Base-by-base conservation (phyloP, 2,113 vertebrate genomes). In the Tichodroma muraria region DNA sequence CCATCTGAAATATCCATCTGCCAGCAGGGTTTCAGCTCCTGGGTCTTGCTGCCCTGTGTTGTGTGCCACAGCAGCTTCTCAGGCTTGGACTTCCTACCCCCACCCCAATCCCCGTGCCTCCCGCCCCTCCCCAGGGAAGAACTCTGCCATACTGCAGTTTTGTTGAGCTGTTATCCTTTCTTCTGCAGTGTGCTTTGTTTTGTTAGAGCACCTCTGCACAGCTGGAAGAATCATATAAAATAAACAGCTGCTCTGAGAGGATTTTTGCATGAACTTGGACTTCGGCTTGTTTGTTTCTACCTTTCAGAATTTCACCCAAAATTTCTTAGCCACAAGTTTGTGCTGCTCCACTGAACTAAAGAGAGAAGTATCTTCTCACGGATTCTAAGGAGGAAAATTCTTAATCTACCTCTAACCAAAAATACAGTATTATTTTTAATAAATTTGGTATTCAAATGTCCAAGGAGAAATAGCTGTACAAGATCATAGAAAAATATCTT, bases 121-220 rank as follows among this genome's bases (percentile, higher is more conserved):
- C 30, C 1, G 0, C 6, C 9, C 18, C 13, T 14, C 3, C 10
- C 17, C 8, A 24, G 53, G 70, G 45, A 81, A 64, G 25, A 84
- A 3, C 70, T 79, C 53, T 57, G 78, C 33, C 1, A 0, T 30
- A 18, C 44, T 10, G 6, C 28, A 33, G 40, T 76, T 80, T 45
- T 30, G 17, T 49, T 53, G 57, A 72, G 25, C 42, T 70, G 31
- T 66, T 80, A 72, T 14, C 31, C 53, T 54, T 71, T 61, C 44
- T 85, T 82, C 68, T 66, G 63, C 76, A 31, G 13, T 2, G 0
- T 72, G 59, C 31, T 81, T 17, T 89, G 65, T 66, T 92, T 92
- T 82, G 68, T 90, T 69, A 86, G 56, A 83, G 27, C 85, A 95
- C 88, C 80, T 94, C 89, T 76, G 56, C 73, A 76, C 73, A 80